Percentiles rank a stretch among this genome's conserved stretches.
phyloP scores from a whole-genome alignment of 1,140 invertebrate species.

The Orius insidiosus region DNA sequence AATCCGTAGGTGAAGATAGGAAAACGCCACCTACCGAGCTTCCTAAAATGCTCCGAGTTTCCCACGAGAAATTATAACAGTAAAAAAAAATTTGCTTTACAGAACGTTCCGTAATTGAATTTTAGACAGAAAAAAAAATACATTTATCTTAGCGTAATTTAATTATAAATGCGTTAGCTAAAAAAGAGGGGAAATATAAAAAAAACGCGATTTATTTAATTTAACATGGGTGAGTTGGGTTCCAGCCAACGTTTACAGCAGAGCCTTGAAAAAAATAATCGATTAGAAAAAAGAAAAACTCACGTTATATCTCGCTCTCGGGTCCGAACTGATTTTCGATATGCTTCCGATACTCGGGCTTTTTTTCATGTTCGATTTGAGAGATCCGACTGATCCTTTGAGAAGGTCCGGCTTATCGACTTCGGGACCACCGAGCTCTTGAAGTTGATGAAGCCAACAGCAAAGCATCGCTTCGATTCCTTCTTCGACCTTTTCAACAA shows the following conservation, averaged over 20 bases:
- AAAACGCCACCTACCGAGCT: too few relatives aligned
- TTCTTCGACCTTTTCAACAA: conserved; percentile 59
- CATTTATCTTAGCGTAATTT: too few relatives aligned
- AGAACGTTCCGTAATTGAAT: too few relatives aligned
- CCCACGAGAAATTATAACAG: too few relatives aligned
- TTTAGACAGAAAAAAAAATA: too few relatives aligned
- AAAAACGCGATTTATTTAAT: neutral
- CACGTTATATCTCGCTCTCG: conserved; percentile 61
- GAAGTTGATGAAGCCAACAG: conserved; percentile 60
- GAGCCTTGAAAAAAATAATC: too few relatives aligned
- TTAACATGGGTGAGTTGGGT: neutral
- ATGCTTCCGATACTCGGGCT: conserved; percentile 36
- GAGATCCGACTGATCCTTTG: conserved; percentile 53
- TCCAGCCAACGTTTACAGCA: too few relatives aligned
- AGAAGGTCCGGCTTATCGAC: conserved; percentile 65
- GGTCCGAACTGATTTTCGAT: conserved; percentile 44
- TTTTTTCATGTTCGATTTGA: conserved; percentile 33
- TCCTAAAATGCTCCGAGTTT: too few relatives aligned
- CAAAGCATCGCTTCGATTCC: conserved; percentile 66
- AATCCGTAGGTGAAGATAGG: too few relatives aligned
- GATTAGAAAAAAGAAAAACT: conserved; percentile 24
- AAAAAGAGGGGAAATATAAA: neutral
- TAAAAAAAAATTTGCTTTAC: too few relatives aligned
- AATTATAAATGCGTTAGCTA: too few relatives aligned
- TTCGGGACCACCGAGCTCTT: conserved; percentile 59